Evolutionary conservation across 2,113 vertebrate genomes (phyloP).

Genomic region (Periophthalmus modestus): DNA sequence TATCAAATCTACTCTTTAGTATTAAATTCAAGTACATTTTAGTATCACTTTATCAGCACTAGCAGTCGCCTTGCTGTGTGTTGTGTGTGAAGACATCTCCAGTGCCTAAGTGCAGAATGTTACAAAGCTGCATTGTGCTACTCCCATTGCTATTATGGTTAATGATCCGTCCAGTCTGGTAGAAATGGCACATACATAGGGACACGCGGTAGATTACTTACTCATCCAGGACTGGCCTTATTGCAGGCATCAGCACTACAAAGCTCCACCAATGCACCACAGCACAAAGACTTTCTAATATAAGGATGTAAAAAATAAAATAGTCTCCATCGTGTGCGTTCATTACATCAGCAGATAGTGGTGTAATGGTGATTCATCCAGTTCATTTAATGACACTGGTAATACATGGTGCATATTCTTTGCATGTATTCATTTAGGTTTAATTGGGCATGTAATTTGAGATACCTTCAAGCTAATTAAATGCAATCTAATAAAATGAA

Average conservation of each 20-base stretch:
- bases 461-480: conserved; percentile 11
- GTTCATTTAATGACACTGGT: conserved; percentile 2
- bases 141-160: conserved; percentile 89
- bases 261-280: conserved; percentile 60
- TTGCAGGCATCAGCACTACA: conserved; percentile 80
- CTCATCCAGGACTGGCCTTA: conserved; percentile 81
- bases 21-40: too few species aligned
- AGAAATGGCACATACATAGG: conserved; percentile 87
- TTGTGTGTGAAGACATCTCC: conserved; percentile 31
- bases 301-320: conserved; percentile 4
- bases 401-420: conserved; percentile 4
- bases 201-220: conserved; percentile 80
- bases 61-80: conserved; percentile 4
- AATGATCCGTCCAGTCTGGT: conserved; percentile 94
- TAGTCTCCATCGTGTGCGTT: not conserved
- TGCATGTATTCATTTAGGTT: conserved; percentile 24
- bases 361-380: not conserved
- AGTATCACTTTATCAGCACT: too few species aligned
- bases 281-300: conserved; percentile 7
- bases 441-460: conserved; percentile 21
- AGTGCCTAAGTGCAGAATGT: conserved; percentile 79
- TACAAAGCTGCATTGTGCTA: conserved; percentile 79
- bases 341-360: conserved; percentile 1
- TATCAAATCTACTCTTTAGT: too few species aligned
- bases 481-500: not conserved